Base-by-base conservation (phyloP, 2,888 invertebrate genomes). In the Oscheius sp. region DNA sequence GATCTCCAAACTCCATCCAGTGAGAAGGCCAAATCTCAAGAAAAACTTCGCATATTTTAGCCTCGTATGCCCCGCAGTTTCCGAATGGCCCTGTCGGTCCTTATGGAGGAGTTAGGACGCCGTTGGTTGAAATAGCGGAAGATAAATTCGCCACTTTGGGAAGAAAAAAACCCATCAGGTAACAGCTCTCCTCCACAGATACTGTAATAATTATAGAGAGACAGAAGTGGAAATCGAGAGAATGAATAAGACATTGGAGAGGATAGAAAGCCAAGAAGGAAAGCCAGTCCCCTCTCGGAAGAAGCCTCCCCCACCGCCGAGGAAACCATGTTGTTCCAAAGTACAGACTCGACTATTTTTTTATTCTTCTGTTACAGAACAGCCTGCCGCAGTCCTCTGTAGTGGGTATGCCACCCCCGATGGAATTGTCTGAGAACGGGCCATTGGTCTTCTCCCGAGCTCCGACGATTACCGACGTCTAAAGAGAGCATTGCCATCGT, bases 391-490 rank as follows among this genome's bases (percentile, higher is more conserved):
- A 78, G n/a, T 79, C 79, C 12, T 76, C 79, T 3, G 77, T 82
- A 27, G 80, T 78, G 12, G 77, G 76, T 9, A 76, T 84, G 69
- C 82, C 83, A 16, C 81, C 80, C 16, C 82, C 83, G 18, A 81
- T 78, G 77, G 73, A 77, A 7, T 66, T 83, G 2, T 69, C 76
- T 12, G 83, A 82, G 72, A 79, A 80, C 58, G 83, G 83, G 0
- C 84, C 84, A 1, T 72, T 84, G 3, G 84, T 84, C 23, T 75
- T 84, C 64, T 76, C 82, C 23, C 76, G 81, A 29, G 79, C 80
- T 5, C 82, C 82, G 21, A 84, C 84, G 23, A 79, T 84, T 18
- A 84, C 84, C 43, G 84, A 84, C 73, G 84, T 84, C 64, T 84
- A 72, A 71, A 6, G 64, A 59, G n/a, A 61, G 63, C 41, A 2